Evolutionary conservation across 2,113 vertebrate species (phyloP), one percentile per base, ranked within the genome.

Genomic region (Engystomops pustulosus): DNA sequence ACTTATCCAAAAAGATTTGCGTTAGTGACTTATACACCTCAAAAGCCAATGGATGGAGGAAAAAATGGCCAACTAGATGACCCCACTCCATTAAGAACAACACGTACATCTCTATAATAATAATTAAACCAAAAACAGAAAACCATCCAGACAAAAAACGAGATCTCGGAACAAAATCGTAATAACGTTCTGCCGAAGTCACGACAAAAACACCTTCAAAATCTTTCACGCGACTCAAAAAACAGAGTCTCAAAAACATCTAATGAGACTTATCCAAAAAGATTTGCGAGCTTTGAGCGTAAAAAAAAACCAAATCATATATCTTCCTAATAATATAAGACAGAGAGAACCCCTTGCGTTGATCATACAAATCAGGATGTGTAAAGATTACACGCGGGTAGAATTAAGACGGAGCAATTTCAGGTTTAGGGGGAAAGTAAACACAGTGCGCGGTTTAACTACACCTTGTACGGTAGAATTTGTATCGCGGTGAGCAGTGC

Each of bases 361-460:
- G 71, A 60, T 83, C 25, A 62, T 36, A 62, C 27, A 65, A 75
- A 83, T 83, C 81, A 70, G 74, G 53, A 55, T 85, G 62, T 53
- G 27, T 32, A 68, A 79, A 79, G 74, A 85, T 45, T 44, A 23
- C 74, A 85, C 75, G 83, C 62, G 55, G 82, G 53, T 69, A 84
- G 74, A 85, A 85, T 85, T 85, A 85, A 79, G 83, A 51, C 34
- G 3, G 74, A 85, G 76, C 83, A 85, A 85, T 85, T 85, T 85
- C 74, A 77, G 83, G 83, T 85, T 85, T 85, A 85, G 25, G 62
- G 47, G 5, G 49, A 23, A 45, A 55, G 70, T 85, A 85, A 85
- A 85, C 75, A 85, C 75, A 79, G 75, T 25, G 45, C 32, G 49
- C 47, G 65, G 38, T 79, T 55, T 85, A 85, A 85, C 83, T 85